A percentile compares a stretch with the other conserved stretches of the same genome.
phyloP scores from a whole-genome alignment of 2,797 vertebrate species.

The Melanotaenia nigrans region DNA sequence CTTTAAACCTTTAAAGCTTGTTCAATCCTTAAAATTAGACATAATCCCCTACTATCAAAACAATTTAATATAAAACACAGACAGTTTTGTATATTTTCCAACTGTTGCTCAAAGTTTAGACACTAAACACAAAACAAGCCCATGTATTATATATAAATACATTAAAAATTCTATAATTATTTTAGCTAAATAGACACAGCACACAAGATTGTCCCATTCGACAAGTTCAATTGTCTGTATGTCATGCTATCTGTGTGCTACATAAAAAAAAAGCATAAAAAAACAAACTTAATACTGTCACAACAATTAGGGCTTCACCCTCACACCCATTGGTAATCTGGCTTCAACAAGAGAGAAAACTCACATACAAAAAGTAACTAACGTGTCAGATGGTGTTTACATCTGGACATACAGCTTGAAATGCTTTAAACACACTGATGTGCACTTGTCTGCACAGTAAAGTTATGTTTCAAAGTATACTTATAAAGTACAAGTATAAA shows the following conservation, averaged over 20 bases:
- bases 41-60: too few relatives aligned
- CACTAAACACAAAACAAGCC: too few relatives aligned
- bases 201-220: too few relatives aligned
- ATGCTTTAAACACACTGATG: background rate
- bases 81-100: background rate
- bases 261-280: too few relatives aligned
- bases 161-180: too few relatives aligned
- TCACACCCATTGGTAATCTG: background rate
- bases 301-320: background rate
- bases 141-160: too few relatives aligned
- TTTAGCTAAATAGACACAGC: too few relatives aligned
- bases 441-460: background rate
- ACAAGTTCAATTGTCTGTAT: too few relatives aligned
- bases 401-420: background rate
- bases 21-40: background rate
- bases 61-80: background rate
- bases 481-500: background rate
- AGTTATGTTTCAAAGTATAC: background rate
- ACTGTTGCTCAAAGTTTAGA: too few relatives aligned
- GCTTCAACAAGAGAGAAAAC: background rate
- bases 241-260: too few relatives aligned
- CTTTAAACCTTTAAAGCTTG: background rate
- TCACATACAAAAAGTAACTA: background rate
- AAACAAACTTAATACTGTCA: background rate
- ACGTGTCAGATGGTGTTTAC: background rate